Percentiles rank a stretch among this genome's conserved stretches.
phyloP scores from a whole-genome alignment of 2,888 invertebrate genomes.

The Acleris literana region DNA sequence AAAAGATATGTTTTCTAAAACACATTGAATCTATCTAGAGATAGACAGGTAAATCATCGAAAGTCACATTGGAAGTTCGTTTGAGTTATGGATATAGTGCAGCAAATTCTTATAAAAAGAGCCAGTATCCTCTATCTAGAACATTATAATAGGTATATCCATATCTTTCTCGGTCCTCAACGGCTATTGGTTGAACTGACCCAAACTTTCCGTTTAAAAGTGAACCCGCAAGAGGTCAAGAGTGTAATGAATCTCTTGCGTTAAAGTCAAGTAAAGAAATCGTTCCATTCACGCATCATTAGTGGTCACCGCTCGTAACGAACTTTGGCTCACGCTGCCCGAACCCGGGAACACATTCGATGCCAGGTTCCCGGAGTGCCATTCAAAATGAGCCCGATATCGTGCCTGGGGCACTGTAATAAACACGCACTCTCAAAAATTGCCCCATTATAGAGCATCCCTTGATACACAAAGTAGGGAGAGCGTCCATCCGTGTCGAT shows the following conservation, averaged over 20 bases:
- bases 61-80: no score
- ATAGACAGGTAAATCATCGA: no score
- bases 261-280: slow-evolving; percentile 49
- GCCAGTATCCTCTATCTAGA: no score
- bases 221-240: slow-evolving; percentile 10
- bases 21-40: no score
- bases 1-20: no score
- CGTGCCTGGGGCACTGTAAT: slow-evolving; percentile 38
- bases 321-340: slow-evolving; percentile 61
- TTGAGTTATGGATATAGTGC: no score
- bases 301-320: slow-evolving; percentile 69
- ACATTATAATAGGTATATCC: no score
- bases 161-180: no score
- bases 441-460: slow-evolving; percentile 66
- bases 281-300: slow-evolving; percentile 72
- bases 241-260: slow-evolving; percentile 22
- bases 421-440: slow-evolving; percentile 62
- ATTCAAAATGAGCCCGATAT: no score
- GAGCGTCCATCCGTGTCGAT: slow-evolving; percentile 74
- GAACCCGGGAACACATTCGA: slow-evolving; percentile 39
- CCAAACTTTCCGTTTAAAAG: not conserved
- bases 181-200: no score
- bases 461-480: slow-evolving; percentile 65
- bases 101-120: no score
- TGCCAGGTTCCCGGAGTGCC: no score